These are phyloP conservation scores for Myzus persicae DNA, from an alignment of 1,140 invertebrate genomes.

Conservation along the genomic window DNA sequence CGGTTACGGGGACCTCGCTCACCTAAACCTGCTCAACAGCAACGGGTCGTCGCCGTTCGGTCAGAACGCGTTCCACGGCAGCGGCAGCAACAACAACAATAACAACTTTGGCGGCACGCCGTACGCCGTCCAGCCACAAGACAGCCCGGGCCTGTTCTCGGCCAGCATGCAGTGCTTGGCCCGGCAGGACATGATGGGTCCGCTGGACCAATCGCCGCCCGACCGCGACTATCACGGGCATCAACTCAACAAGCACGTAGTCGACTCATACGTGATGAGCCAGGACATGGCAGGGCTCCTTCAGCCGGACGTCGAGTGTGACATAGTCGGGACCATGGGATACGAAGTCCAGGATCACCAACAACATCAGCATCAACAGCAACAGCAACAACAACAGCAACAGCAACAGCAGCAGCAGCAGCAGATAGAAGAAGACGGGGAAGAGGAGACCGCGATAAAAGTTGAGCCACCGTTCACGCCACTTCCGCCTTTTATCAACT, in stretches of 20 bases:
- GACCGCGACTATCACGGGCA: slow-evolving; percentile 52
- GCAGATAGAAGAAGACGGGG: slow-evolving; percentile 67
- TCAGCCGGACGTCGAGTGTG: slow-evolving; percentile 68
- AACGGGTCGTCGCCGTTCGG: slow-evolving; percentile 68
- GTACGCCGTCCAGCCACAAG: slow-evolving; percentile 70
- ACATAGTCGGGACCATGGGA: slow-evolving; percentile 65
- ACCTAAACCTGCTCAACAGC: slow-evolving; percentile 73
- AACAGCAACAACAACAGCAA: slow-evolving; percentile 68
- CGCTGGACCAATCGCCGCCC: slow-evolving; percentile 50
- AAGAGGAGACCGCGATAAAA: slow-evolving; percentile 71
- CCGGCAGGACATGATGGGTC: slow-evolving; percentile 47
- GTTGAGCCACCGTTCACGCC: slow-evolving; percentile 71
- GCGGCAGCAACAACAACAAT: slow-evolving; percentile 77
- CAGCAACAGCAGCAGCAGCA: slow-evolving; percentile 68
- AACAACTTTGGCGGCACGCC: slow-evolving; percentile 75
- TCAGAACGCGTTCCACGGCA: slow-evolving; percentile 69
- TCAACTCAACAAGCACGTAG: slow-evolving; percentile 58
- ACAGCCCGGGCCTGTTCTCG: slow-evolving; percentile 65
- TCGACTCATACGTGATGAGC: slow-evolving; percentile 67
- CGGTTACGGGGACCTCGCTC: slow-evolving; percentile 74
- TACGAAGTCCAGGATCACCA: slow-evolving; percentile 67
- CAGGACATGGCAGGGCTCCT: slow-evolving; percentile 74
- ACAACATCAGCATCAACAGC: slow-evolving; percentile 65
- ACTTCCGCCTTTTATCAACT: slow-evolving; percentile 80
- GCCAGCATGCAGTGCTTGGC: slow-evolving; percentile 48